Evolutionary conservation across 2,888 invertebrate species (phyloP).

Genomic region (Apamea monoglypha): DNA sequence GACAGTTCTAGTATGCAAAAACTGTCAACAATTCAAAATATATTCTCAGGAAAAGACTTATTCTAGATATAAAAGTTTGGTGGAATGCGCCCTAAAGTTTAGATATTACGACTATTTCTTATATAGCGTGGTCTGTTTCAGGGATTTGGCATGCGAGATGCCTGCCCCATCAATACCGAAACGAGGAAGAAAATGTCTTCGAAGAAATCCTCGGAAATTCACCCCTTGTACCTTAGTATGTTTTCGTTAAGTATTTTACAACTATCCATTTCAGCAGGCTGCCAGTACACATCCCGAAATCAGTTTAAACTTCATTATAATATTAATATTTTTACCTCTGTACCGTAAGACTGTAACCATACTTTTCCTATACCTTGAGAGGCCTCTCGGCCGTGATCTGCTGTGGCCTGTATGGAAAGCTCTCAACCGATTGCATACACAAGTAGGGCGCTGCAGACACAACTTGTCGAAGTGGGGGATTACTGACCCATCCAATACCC

Average conservation of each 20-base stretch:
- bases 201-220: slow-evolving; percentile 74
- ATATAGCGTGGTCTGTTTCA: slow-evolving; percentile 8
- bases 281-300: not conserved
- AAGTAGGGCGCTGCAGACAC: too few species aligned
- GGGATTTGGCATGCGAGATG: slow-evolving; percentile 4
- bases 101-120: not conserved
- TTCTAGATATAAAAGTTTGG: too few species aligned
- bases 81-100: too few species aligned
- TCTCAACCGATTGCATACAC: too few species aligned
- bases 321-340: not conserved
- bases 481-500: too few species aligned
- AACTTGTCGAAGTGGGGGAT: too few species aligned
- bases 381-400: too few species aligned
- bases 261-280: not conserved
- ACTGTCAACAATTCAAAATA: too few species aligned
- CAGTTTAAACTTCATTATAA: not conserved
- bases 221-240: slow-evolving; percentile 82
- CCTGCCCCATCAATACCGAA: slow-evolving; percentile 30
- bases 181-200: slow-evolving; percentile 60
- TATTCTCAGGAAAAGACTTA: too few species aligned
- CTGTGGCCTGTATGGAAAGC: too few species aligned
- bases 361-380: not conserved
- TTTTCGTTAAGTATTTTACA: not conserved
- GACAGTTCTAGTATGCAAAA: too few species aligned
- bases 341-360: not conserved